Base-by-base conservation (phyloP, 2,888 invertebrate species). In the Diarsia mendica region DNA sequence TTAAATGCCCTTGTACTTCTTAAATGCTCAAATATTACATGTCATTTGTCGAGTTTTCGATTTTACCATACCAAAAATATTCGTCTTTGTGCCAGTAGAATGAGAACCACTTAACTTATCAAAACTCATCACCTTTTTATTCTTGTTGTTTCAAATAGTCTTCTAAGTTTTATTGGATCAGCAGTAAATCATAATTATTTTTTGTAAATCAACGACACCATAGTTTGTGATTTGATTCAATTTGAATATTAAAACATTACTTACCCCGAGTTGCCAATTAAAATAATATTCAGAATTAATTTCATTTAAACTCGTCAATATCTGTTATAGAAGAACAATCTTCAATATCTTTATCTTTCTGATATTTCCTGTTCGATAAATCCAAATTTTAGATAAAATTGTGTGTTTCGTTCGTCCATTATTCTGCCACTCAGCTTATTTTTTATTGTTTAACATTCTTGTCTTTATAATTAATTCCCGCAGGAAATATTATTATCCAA, bases 351-450 rank as follows among this genome's bases (percentile, higher is more conserved):
- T 55, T n/a, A 3, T 33, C 0, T 39, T 33, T 71, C 28, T 44
- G 63, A 55, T 76, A 60, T 64, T 77, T 71, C 20, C 28, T 44
- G 44, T 20, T 71, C 28, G 49, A 64, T 63, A 55, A n/a, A n/a
- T 15, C 20, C 33, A 11, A 10, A 23, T 1, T 28, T 3, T 20
- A 33, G 6, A 33, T 51, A 2, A n/a, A 28, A n/a, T 15, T 6
- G 28, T 13, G 64, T 28, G 2, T 46, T 1, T 46, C 20, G 10
- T 68, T 20, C 9, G 0, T 61, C 9, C 13, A 18, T 3, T n/a
- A 39, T n/a, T 61, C n/a, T 61, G 9, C 15, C 15, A 18, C 15
- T 18, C 28, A 28, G 1, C 8, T 58, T 33, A 33, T 10, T 60
- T 33, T 39, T 44, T 10, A 23, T 20, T 33, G 33, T 60, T 33